These are phyloP conservation scores for Saturnia japonica DNA, from an alignment of 2,888 invertebrate genomes.

Conservation along the genomic window DNA sequence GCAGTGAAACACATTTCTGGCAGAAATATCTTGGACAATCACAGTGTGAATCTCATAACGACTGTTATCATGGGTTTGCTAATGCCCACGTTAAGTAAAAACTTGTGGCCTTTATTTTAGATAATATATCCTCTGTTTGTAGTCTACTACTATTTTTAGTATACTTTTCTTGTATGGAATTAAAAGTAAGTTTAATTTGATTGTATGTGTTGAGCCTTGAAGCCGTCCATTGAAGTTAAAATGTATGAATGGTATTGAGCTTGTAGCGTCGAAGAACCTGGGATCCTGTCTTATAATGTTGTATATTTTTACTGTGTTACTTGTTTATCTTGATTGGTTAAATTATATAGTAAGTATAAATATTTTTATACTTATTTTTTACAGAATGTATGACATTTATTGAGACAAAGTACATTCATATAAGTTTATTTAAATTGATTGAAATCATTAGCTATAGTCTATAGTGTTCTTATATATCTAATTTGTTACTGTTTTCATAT, in stretches of 20 bases:
- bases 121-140: background rate
- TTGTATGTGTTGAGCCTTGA: background rate
- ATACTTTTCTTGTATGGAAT: background rate
- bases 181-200: background rate
- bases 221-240: background rate
- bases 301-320: background rate
- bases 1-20: slow-evolving; percentile 90
- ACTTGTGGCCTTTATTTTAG: slow-evolving; percentile 57
- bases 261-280: background rate
- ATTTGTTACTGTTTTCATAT: no score
- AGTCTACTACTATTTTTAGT: background rate
- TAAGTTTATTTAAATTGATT: no score
- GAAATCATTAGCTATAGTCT: no score
- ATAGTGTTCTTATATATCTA: no score
- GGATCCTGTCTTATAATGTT: background rate
- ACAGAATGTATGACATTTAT: background rate
- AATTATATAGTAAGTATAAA: background rate
- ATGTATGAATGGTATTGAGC: background rate
- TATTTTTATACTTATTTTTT: background rate
- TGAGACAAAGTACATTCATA: background rate
- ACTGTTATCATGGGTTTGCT: slow-evolving; percentile 87
- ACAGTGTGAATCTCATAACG: slow-evolving; percentile 93
- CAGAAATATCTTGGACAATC: slow-evolving; percentile 89
- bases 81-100: slow-evolving; percentile 83
- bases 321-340: background rate